These are phyloP conservation scores for Orius insidiosus DNA, from an alignment of 1,140 invertebrate genomes.

Conservation along the genomic window DNA sequence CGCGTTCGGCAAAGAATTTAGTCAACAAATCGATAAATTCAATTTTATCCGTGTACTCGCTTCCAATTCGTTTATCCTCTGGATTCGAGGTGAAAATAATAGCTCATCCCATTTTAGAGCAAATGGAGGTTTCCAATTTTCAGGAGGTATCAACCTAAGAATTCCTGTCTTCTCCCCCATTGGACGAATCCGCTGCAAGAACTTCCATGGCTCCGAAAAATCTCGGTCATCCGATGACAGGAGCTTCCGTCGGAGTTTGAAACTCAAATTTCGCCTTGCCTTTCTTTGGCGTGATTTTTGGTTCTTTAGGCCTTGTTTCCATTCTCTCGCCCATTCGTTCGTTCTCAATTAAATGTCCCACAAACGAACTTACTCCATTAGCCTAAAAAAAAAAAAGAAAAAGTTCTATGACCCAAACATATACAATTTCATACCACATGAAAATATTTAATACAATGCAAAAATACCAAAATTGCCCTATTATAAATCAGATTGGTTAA, in stretches of 20 bases:
- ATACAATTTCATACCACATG: neutral
- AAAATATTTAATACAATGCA: too few species aligned
- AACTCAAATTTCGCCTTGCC: conserved; percentile 46
- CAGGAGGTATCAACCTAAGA: conserved; percentile 86
- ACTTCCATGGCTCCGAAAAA: conserved; percentile 81
- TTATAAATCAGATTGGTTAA: too few species aligned
- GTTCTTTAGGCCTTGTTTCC: conserved; percentile 2
- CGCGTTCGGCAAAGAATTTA: conserved; percentile 96
- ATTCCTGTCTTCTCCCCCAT: conserved; percentile 82
- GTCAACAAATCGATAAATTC: conserved; percentile 91
- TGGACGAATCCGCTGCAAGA: conserved; percentile 81
- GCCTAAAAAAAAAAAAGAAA: neutral
- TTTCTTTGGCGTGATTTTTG: neutral
- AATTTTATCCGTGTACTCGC: conserved; percentile 88
- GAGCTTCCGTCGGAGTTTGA: conserved; percentile 67
- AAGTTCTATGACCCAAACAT: neutral
- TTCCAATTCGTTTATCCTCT: conserved; percentile 92
- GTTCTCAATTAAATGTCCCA: neutral
- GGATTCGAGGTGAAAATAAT: conserved; percentile 88
- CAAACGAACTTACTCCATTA: neutral
- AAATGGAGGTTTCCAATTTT: conserved; percentile 94
- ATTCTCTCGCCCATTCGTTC: neutral
- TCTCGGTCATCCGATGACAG: conserved; percentile 74
- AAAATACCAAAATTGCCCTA: too few species aligned
- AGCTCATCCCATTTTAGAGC: conserved; percentile 93